These are phyloP conservation scores for Tyria jacobaeae DNA, from an alignment of 2,888 invertebrate species.

Conservation along the genomic window DNA sequence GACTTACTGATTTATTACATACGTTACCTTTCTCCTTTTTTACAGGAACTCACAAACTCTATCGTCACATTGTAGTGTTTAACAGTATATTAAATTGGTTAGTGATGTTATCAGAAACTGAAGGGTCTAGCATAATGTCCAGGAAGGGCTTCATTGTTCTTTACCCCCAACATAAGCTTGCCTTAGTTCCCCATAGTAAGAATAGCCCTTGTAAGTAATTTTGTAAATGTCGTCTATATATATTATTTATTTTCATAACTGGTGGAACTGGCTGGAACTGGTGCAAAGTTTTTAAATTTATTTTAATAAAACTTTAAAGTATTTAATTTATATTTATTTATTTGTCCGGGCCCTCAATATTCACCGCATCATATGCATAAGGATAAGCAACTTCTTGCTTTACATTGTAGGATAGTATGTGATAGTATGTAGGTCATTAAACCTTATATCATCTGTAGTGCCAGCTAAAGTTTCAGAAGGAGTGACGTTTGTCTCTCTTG, in stretches of 20 bases:
- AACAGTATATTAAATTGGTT: slow-evolving; percentile 56
- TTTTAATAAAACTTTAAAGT: background rate
- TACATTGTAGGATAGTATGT: too few species aligned
- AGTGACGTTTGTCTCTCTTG: background rate
- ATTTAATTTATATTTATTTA: background rate
- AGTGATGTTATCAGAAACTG: slow-evolving; percentile 55
- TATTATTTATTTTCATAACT: slow-evolving; percentile 9
- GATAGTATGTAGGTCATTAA: too few species aligned
- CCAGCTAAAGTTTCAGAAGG: background rate
- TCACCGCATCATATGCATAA: too few species aligned
- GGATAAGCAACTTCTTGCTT: too few species aligned
- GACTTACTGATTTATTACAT: background rate
- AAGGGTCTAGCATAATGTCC: slow-evolving; percentile 54
- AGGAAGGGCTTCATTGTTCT: slow-evolving; percentile 56
- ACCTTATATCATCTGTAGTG: too few species aligned
- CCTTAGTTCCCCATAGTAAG: slow-evolving; percentile 11
- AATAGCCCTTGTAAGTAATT: slow-evolving; percentile 42
- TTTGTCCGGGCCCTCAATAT: background rate
- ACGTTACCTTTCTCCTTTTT: too few species aligned
- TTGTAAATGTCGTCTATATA: slow-evolving; percentile 30
- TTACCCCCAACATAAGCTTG: slow-evolving; percentile 41
- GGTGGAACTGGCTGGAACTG: too few species aligned
- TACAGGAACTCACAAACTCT: slow-evolving; percentile 11
- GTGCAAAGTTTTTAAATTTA: background rate
- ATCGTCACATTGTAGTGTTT: slow-evolving; percentile 36